Conservation (phyloP, 2,113 vertebrate genomes). For the Psilopogon haemacephalus region DNA sequence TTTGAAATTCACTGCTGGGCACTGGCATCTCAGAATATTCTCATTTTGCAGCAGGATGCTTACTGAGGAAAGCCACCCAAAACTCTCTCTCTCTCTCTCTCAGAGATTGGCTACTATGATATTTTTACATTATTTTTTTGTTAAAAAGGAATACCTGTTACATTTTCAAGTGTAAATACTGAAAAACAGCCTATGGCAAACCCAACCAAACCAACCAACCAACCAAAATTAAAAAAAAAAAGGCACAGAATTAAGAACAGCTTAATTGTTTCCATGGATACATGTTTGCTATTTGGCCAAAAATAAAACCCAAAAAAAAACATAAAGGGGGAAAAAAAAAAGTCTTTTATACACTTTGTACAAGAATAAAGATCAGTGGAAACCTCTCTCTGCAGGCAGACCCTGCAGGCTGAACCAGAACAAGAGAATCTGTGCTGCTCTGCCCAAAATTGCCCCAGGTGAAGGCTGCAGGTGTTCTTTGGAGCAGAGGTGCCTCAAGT, state of each 20-base stretch:
- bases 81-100: background rate
- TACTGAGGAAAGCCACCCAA: background rate
- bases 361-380: slow-evolving; percentile 27
- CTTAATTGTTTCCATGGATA: slow-evolving; percentile 32
- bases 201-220: background rate
- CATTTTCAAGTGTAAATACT: slow-evolving; percentile 55
- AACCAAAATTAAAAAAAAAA: no score
- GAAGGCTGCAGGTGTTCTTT: background rate
- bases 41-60: background rate
- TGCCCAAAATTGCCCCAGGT: background rate
- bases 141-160: slow-evolving; percentile 41
- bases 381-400: slow-evolving; percentile 7
- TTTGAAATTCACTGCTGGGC: background rate
- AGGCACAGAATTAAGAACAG: slow-evolving; percentile 51
- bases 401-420: background rate
- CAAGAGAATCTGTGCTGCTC: background rate
- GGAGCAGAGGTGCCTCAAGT: slow-evolving; percentile 1
- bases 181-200: slow-evolving; percentile 59
- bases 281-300: slow-evolving; percentile 15
- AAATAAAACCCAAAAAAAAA: no score
- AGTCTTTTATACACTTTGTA: slow-evolving; percentile 37
- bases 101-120: background rate
- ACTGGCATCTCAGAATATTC: background rate
- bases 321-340: background rate
- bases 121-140: background rate